A percentile compares a stretch with the other conserved stretches of the same genome.
phyloP scores from a whole-genome alignment of 2,888 invertebrate species.

The Ophion slaviceki region DNA sequence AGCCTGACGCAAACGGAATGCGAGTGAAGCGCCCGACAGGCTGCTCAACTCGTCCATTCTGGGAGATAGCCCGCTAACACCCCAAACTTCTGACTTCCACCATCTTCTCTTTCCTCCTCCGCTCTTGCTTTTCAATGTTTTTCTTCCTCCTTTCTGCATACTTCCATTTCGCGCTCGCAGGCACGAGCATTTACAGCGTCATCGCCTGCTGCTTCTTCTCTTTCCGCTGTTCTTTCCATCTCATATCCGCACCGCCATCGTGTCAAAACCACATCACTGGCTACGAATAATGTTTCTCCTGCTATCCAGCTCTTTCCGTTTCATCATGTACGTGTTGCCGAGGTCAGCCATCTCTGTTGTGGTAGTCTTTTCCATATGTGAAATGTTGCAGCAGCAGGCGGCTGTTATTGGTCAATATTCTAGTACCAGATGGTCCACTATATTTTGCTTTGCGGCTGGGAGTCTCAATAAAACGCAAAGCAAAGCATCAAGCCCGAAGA shows the following conservation, averaged over 20 bases:
- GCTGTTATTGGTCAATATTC: no score
- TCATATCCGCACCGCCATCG: background rate
- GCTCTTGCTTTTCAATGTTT: background rate
- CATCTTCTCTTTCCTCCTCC: conserved; percentile 12
- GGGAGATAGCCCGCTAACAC: conserved; percentile 52
- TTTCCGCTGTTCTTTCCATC: background rate
- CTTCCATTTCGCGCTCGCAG: conserved; percentile 44
- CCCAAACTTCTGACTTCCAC: conserved; percentile 53
- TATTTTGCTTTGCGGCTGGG: no score
- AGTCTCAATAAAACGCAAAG: no score
- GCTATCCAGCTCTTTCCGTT: background rate
- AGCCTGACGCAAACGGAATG: conserved; percentile 15
- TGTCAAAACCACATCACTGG: conserved; percentile 17
- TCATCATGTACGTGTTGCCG: background rate
- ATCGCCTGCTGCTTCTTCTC: background rate
- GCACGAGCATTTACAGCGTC: conserved; percentile 1
- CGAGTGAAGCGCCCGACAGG: conserved; percentile 40
- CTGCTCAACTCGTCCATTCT: conserved; percentile 52
- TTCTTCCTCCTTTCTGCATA: conserved; percentile 14
- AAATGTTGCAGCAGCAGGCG: no score
- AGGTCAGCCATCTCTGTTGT: background rate
- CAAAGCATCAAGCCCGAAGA: no score
- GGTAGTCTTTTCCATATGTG: no score
- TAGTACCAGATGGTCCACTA: no score
- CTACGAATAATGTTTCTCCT: background rate